Evolutionary conservation across 2,113 vertebrate genomes (phyloP).

Genomic region (Neolamprologus cancellatus): DNA sequence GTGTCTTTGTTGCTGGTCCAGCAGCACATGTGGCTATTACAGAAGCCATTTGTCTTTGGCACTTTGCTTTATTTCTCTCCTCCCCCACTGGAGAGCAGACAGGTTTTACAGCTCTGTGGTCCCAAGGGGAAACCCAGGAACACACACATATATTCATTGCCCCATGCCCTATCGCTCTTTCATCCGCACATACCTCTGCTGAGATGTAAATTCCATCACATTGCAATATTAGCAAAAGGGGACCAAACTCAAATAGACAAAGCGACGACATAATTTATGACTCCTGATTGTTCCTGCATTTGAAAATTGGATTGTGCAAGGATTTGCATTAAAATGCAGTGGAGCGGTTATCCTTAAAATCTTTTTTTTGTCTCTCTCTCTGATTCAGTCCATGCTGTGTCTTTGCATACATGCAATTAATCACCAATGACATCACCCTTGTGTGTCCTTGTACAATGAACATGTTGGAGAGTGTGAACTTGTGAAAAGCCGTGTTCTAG

Average conservation of each 20-base stretch:
- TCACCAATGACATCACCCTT: conserved; percentile 32
- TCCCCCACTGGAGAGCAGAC: conserved; percentile 54
- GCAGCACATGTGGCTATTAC: conserved; percentile 58
- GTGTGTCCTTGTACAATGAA: conserved; percentile 10
- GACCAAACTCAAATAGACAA: neutral
- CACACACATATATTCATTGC: neutral
- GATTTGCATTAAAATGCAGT: conserved; percentile 20
- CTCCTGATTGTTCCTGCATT: neutral
- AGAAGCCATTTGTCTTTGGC: conserved; percentile 64
- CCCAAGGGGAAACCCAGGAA: conserved; percentile 27
- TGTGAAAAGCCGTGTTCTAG: neutral
- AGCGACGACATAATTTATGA: conserved; percentile 22
- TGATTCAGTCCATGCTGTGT: neutral
- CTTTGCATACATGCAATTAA: conserved; percentile 32
- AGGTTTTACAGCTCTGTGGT: conserved; percentile 55
- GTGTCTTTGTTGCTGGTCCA: conserved; percentile 52
- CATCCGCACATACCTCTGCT: neutral
- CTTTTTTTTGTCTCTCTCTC: neutral
- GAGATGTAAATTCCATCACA: conserved; percentile 29
- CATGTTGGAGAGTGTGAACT: neutral
- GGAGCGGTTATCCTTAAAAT: neutral
- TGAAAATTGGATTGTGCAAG: conserved; percentile 37
- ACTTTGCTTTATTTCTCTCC: conserved; percentile 59
- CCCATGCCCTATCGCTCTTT: neutral
- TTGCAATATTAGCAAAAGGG: neutral